These are phyloP conservation scores for Trachymyrmex septentrionalis DNA, from an alignment of 1,140 invertebrate genomes.

Conservation along the genomic window DNA sequence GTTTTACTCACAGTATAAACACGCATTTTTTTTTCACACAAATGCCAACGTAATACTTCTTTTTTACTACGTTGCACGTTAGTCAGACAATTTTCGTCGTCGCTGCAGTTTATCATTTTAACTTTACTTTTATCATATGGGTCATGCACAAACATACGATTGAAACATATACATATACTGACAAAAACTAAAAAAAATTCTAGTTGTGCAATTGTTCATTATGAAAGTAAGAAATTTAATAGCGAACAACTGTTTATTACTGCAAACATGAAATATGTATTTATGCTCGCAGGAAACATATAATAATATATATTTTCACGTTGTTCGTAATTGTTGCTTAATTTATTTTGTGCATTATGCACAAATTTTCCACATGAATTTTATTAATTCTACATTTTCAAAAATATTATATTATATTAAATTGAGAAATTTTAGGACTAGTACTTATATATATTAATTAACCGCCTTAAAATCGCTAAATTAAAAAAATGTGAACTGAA, in stretches of 20 bases:
- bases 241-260: not conserved
- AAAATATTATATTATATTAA: not conserved
- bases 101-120: slow-evolving; percentile 20
- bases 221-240: slow-evolving; percentile 15
- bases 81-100: slow-evolving; percentile 23
- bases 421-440: not conserved
- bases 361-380: slow-evolving; percentile 20
- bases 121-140: not conserved
- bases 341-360: not conserved
- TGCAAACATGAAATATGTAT: slow-evolving; percentile 19
- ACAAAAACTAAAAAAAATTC: slow-evolving; percentile 34
- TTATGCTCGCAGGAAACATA: not conserved
- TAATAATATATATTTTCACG: not conserved
- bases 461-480: not conserved
- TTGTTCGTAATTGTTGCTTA: not conserved
- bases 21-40: slow-evolving; percentile 33
- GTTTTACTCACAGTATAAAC: slow-evolving; percentile 20
- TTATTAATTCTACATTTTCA: not conserved
- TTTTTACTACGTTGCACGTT: not conserved
- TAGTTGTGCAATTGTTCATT: not conserved
- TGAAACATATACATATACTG: not conserved
- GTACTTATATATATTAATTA: not conserved
- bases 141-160: slow-evolving; percentile 5
- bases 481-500: not conserved
- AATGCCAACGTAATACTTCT: not conserved